phyloP scores from a whole-genome alignment of 2,113 vertebrate species.

The pig (Sus scrofa) region T2T-Sscrofa CM000826.6:60910001-60910500 shows the following conservation, averaged over 20 bases:
- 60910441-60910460: not conserved
- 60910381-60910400: not conserved
- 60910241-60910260: not conserved
- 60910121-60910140: fast-evolving
- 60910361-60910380: conserved; percentile 19
- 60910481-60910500: not conserved
- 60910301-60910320: not conserved
- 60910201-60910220: not conserved
- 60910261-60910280: not conserved
- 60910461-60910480: not conserved
- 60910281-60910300: conserved; percentile 44
- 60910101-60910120: not conserved
- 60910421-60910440: not conserved
- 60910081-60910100: fast-evolving
- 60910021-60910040: not conserved
- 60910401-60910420: not conserved
- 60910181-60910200: not conserved
- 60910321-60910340: not conserved
- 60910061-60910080: fast-evolving
- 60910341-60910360: not conserved
- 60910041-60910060: not conserved
- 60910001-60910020: too few relatives aligned
- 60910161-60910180: not conserved
- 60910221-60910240: not conserved
- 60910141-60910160: not conserved